Evolutionary conservation across 2,888 invertebrate genomes (phyloP).

Genomic region (Pteria penguin): DNA sequence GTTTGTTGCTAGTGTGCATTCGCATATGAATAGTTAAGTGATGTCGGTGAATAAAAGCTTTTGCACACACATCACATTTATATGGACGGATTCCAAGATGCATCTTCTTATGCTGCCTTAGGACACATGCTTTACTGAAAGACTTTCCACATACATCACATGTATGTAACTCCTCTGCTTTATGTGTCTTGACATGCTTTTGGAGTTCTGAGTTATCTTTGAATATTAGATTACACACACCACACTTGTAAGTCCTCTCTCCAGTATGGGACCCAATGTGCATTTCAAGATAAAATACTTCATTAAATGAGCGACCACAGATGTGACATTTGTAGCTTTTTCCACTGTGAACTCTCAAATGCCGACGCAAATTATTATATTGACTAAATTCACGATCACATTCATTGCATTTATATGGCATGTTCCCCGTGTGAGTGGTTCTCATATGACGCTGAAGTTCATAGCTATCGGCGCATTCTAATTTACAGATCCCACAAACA

Average conservation of each 20-base stretch:
- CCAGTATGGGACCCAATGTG: conserved; percentile 63
- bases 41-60: conserved; percentile 61
- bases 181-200: conserved; percentile 57
- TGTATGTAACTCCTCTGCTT: conserved; percentile 54
- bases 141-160: conserved; percentile 58
- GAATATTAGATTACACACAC: conserved; percentile 53
- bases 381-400: conserved; percentile 58
- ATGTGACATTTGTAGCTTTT: conserved; percentile 56
- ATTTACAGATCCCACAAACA: conserved; percentile 52
- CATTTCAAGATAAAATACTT: conserved; percentile 60
- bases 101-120: conserved; percentile 60
- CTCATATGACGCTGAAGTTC: conserved; percentile 54
- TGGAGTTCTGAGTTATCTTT: conserved; percentile 56
- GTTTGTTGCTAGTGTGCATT: conserved; percentile 51
- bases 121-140: conserved; percentile 62
- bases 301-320: conserved; percentile 59
- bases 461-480: conserved; percentile 43
- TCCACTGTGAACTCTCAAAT: conserved; percentile 55
- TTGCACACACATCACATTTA: conserved; percentile 54
- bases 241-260: conserved; percentile 60
- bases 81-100: conserved; percentile 58
- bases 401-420: conserved; percentile 59
- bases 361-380: conserved; percentile 55
- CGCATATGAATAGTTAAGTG: conserved; percentile 59
- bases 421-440: conserved; percentile 51